Evolutionary conservation across 30 jellyfish, hydroid and myxozoan species (phyloP), one percentile per base, ranked within the genome.

Genomic region (Hydractinia symbiolongicarpus): DNA sequence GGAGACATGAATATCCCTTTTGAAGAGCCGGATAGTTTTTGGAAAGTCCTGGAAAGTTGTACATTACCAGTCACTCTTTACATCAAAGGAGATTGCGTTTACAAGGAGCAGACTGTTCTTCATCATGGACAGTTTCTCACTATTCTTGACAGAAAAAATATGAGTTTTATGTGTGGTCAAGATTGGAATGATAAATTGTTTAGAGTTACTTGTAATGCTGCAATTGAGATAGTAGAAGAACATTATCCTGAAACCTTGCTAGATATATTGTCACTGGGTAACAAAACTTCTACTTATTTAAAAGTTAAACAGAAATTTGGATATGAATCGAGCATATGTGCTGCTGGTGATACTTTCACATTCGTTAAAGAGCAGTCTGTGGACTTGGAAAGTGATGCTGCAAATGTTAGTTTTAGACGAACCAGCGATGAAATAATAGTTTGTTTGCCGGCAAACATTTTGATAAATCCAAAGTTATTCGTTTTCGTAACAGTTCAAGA

Each of bases 171-270:
- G 54, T 74, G 51, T 74, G 83, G 83, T 4, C 15, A 44, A 5
- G 83, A 74, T 50, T 74, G 83, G 83, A 49, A 20, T 74, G 83
- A 67, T 50, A 74, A 74, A 11, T 44, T 49, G 44, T 74, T 74
- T 74, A 66, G 83, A 49, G 13, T 74, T 49, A 74, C 51, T 10
- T 49, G 68, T 49, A 40, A 74, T 10, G 50, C 54, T 74, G 68
- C 13, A 44, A 1, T 74, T 5, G 69, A 74, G 4, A 5, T 55
- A 49, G 83, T 74, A 49, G 83, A 74, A 30, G 61, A 19, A 9
- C 51, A 9, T 20, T 74, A 50, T 10, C 83, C 83, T 8, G 67
- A 74, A 21, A 50, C 6, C 21, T 17, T 30, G 54, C 68, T 4
- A 21, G 83, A 74, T 10, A 17, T 74, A 8, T 50, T 50, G 66